Percentiles rank a stretch among this genome's conserved stretches.
Conservation (phyloP, 2,888 invertebrate genomes). For the Loripinus fragilis region DNA sequence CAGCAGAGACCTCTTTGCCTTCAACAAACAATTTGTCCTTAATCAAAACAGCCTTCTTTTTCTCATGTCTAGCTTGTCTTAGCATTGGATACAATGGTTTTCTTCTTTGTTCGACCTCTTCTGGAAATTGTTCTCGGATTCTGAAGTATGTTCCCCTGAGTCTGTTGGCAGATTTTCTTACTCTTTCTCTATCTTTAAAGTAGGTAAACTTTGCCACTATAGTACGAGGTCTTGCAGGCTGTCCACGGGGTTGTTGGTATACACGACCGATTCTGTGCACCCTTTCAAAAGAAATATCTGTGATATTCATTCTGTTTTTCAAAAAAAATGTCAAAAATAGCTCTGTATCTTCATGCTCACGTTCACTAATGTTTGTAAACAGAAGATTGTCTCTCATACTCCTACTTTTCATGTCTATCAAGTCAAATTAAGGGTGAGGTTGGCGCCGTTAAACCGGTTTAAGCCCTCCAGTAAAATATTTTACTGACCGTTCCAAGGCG, state of each 20-base stretch:
- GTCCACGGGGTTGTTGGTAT: background rate
- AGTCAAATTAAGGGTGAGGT: no score
- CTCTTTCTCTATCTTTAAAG: constrained; percentile 19
- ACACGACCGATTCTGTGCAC: background rate
- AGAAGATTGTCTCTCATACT: background rate
- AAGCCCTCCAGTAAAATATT: no score
- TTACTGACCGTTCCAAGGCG: no score
- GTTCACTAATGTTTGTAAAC: background rate
- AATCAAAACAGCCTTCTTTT: background rate
- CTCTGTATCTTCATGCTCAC: background rate
- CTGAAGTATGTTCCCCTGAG: no score
- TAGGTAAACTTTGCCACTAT: constrained; percentile 4
- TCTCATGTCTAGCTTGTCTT: background rate
- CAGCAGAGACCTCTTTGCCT: background rate
- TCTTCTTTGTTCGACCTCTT: background rate
- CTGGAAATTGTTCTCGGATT: background rate
- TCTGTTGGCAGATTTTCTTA: constrained; percentile 7
- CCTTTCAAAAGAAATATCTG: background rate
- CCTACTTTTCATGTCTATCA: constrained; percentile 1
- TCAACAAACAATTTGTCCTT: background rate
- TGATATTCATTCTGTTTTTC: background rate
- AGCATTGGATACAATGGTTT: constrained; percentile 6
- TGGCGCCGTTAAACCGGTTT: no score
- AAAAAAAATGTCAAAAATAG: background rate
- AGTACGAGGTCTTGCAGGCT: background rate